phyloP scores from a whole-genome alignment of 2,113 vertebrate genomes.

The Pangasianodon hypophthalmus region DNA sequence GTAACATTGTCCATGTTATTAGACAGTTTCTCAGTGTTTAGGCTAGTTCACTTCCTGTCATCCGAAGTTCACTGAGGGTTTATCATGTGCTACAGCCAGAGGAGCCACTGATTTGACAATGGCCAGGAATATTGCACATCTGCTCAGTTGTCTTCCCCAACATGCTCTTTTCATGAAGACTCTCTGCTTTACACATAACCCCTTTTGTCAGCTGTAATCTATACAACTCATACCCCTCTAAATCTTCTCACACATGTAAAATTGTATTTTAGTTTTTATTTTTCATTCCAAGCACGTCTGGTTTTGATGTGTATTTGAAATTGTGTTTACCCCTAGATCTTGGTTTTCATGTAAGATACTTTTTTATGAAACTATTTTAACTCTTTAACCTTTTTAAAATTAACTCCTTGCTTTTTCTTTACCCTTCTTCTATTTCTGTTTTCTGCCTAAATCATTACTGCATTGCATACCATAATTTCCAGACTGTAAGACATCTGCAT shows the following conservation, averaged over 20 bases:
- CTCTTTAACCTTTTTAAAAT: neutral
- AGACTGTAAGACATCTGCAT: neutral
- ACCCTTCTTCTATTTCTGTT: neutral
- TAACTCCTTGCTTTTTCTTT: neutral
- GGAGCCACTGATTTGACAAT: slow-evolving; percentile 6
- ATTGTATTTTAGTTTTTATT: neutral
- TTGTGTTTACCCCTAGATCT: neutral
- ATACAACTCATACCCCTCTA: neutral
- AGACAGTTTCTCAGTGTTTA: neutral
- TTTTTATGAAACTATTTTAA: neutral
- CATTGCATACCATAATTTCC: neutral
- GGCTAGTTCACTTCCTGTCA: slow-evolving; percentile 9
- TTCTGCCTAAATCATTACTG: neutral
- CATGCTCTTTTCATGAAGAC: neutral
- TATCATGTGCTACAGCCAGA: slow-evolving; percentile 49
- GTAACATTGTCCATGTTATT: neutral
- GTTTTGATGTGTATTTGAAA: neutral
- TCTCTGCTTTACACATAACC: neutral
- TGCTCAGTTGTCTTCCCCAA: neutral
- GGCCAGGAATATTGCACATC: slow-evolving; percentile 1
- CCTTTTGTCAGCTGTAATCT: neutral
- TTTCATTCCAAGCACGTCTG: neutral
- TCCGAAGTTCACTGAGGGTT: neutral
- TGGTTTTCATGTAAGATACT: neutral
- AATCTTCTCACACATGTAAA: neutral